Conservation (phyloP, 2,113 vertebrate species). For the Corythaeola cristata region DNA sequence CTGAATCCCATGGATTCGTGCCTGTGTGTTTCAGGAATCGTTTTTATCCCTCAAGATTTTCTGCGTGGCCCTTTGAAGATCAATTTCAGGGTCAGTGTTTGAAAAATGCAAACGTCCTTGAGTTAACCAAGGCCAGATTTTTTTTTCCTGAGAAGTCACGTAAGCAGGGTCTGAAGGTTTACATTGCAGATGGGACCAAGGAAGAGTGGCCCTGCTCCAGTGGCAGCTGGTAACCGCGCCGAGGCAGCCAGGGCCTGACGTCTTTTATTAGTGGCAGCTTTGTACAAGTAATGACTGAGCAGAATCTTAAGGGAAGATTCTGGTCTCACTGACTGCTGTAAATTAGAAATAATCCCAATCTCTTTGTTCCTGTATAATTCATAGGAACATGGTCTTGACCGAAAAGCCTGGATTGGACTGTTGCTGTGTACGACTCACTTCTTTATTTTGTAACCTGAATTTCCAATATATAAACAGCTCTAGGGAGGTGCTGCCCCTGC, state of each 20-base stretch:
- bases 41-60: not conserved
- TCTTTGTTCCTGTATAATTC: not conserved
- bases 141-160: not conserved
- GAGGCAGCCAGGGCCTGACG: not conserved
- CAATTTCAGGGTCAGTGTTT: not conserved
- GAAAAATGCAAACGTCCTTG: not conserved
- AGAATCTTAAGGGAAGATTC: not conserved
- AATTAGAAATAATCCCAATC: not conserved
- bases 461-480: not conserved
- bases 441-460: not conserved
- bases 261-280: not conserved
- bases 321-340: not conserved
- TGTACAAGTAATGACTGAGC: not conserved
- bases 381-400: not conserved
- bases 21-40: not conserved
- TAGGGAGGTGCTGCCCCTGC: not conserved
- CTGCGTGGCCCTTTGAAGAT: not conserved
- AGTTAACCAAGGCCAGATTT: not conserved
- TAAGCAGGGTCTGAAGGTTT: not conserved
- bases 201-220: not conserved
- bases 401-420: not conserved
- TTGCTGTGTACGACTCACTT: not conserved
- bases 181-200: not conserved
- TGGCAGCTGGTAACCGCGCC: not conserved
- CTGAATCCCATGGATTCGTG: not conserved